Percentiles rank a stretch among this genome's conserved stretches.
phyloP scores from a whole-genome alignment of 2,113 vertebrate species.

The Xenopus borealis region DNA sequence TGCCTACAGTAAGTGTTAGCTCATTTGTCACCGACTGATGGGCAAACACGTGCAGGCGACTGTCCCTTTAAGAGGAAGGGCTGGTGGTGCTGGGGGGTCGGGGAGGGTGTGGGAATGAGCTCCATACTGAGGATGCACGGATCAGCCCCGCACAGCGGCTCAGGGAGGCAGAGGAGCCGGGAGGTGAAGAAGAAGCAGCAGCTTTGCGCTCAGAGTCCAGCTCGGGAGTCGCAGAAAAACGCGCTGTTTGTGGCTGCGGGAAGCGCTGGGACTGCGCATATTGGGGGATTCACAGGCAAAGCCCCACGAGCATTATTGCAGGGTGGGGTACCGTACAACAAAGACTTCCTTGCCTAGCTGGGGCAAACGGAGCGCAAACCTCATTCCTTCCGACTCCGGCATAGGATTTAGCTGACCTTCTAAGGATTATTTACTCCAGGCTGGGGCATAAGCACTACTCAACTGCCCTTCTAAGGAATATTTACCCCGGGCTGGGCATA shows the following conservation, averaged over 20 bases:
- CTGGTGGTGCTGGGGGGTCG: slow-evolving; percentile 1
- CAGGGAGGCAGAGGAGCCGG: slow-evolving; percentile 42
- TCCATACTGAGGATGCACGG: slow-evolving; percentile 33
- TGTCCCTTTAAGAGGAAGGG: slow-evolving; percentile 34
- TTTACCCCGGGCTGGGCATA: too few relatives aligned
- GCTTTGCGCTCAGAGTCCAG: neutral
- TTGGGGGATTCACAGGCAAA: neutral
- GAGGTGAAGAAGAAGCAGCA: slow-evolving; percentile 10
- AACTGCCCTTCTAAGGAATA: too few relatives aligned
- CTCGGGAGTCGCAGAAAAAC: neutral
- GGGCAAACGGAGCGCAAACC: neutral
- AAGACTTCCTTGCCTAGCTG: neutral
- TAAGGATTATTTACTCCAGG: too few relatives aligned
- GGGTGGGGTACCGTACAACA: neutral
- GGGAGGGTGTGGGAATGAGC: slow-evolving; percentile 30
- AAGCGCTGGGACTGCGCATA: neutral
- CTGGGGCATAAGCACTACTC: too few relatives aligned
- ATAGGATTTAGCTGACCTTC: too few relatives aligned
- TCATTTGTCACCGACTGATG: neutral
- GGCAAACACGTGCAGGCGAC: neutral
- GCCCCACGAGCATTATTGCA: too few relatives aligned
- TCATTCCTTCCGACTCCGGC: too few relatives aligned
- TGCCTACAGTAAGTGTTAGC: too few relatives aligned
- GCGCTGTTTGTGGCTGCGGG: neutral
- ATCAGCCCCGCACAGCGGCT: slow-evolving; percentile 20